phyloP scores from a whole-genome alignment of 2,113 vertebrate genomes.

The Numida meleagris region DNA sequence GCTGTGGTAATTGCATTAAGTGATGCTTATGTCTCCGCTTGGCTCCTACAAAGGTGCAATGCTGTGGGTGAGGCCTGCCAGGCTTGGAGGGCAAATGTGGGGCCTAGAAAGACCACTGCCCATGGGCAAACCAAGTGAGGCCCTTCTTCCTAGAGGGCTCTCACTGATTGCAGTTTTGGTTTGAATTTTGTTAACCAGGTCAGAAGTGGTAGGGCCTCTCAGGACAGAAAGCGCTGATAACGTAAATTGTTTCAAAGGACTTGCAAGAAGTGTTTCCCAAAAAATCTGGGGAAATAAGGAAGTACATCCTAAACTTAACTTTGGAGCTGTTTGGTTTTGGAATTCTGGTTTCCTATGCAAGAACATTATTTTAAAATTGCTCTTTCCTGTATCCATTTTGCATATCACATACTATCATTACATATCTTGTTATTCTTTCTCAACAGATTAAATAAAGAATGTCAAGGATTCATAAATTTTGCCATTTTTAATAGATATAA shows the following conservation, averaged over 20 bases:
- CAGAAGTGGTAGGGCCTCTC: not conserved
- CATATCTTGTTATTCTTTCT: not conserved
- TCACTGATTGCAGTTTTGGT: not conserved
- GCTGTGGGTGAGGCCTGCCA: accelerated
- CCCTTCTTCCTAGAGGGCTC: not conserved
- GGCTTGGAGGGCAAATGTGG: not conserved
- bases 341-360: not conserved
- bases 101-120: not conserved
- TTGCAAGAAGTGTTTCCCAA: not conserved
- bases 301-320: not conserved
- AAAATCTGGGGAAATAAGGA: not conserved
- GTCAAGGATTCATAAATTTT: not conserved
- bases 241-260: not conserved
- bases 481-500: not conserved
- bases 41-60: not conserved
- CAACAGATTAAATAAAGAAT: not conserved
- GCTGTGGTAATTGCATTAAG: not conserved
- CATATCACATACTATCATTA: not conserved
- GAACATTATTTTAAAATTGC: not conserved
- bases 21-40: not conserved
- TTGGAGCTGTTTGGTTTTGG: not conserved
- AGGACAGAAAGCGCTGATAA: not conserved
- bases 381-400: not conserved
- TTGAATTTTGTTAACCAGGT: not conserved
- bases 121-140: not conserved